These are phyloP conservation scores for Eumacrocentrus americanus DNA, from an alignment of 2,888 invertebrate genomes.

Conservation along the genomic window DNA sequence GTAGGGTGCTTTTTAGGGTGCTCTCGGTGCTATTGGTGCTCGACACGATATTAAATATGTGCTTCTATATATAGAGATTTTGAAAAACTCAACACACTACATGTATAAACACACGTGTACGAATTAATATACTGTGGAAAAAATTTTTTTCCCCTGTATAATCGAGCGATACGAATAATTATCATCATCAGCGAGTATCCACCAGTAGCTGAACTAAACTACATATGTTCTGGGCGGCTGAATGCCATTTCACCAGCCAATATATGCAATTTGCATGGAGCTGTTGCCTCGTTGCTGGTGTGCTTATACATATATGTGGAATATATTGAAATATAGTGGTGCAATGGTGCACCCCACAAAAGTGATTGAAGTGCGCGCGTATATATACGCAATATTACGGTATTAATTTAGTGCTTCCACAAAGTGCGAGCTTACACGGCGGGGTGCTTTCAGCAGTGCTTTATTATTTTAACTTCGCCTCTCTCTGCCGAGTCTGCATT, in stretches of 20 bases:
- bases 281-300: neutral
- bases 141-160: too few species aligned
- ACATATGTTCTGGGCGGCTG: too few species aligned
- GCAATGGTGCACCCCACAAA: conserved; percentile 35
- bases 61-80: conserved; percentile 41
- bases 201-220: too few species aligned
- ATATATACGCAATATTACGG: conserved; percentile 34
- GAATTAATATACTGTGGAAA: neutral
- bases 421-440: conserved; percentile 59
- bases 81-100: conserved; percentile 22
- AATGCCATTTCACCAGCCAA: too few species aligned
- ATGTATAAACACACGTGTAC: conserved; percentile 28
- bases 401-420: conserved; percentile 52
- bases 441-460: conserved; percentile 55
- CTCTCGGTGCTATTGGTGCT: conserved; percentile 53
- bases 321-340: conserved; percentile 32
- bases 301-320: conserved; percentile 27
- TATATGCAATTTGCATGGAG: neutral
- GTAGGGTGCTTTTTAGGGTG: conserved; percentile 52
- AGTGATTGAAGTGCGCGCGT: conserved; percentile 34
- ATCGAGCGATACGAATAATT: too few species aligned
- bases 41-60: conserved; percentile 47
- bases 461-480: conserved; percentile 42
- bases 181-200: too few species aligned
- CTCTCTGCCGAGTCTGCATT: conserved; percentile 43